phyloP scores from a whole-genome alignment of 1,140 invertebrate species.

The Hycleus cichorii region DNA sequence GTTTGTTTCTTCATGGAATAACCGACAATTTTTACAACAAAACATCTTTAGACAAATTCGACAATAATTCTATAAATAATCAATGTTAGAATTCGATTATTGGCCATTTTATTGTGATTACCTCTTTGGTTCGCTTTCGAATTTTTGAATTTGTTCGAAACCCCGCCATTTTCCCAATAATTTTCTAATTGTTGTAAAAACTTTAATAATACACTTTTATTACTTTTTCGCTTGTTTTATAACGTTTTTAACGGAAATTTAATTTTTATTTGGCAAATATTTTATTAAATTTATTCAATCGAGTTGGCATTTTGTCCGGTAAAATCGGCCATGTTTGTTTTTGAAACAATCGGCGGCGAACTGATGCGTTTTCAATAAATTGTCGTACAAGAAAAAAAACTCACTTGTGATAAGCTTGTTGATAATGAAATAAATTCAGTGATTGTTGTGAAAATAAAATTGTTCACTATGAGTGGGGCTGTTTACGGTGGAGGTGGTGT shows the following conservation, averaged over 20 bases:
- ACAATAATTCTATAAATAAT: conserved; percentile 28
- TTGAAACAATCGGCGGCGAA: conserved; percentile 7
- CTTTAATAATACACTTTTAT: too few species aligned
- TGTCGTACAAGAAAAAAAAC: too few species aligned
- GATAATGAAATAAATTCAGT: neutral
- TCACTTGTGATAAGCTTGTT: neutral
- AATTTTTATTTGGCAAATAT: too few species aligned
- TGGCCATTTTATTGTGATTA: conserved; percentile 4
- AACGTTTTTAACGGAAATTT: too few species aligned
- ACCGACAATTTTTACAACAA: conserved; percentile 27
- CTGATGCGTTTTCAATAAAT: too few species aligned
- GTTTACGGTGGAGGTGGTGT: conserved; percentile 45
- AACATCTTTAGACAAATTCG: conserved; percentile 26
- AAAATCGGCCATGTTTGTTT: conserved; percentile 8
- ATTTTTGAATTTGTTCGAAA: conserved; percentile 6
- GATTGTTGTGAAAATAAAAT: neutral
- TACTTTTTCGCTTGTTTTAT: too few species aligned
- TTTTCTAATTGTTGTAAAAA: too few species aligned
- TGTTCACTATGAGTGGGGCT: conserved; percentile 43
- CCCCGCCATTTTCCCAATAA: neutral
- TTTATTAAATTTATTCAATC: too few species aligned
- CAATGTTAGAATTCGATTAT: neutral
- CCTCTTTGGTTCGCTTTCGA: conserved; percentile 16
- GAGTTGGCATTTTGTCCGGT: too few species aligned
- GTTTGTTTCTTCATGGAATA: conserved; percentile 21